phyloP scores from a whole-genome alignment of 2,113 vertebrate genomes.

The Bucco capensis region DNA sequence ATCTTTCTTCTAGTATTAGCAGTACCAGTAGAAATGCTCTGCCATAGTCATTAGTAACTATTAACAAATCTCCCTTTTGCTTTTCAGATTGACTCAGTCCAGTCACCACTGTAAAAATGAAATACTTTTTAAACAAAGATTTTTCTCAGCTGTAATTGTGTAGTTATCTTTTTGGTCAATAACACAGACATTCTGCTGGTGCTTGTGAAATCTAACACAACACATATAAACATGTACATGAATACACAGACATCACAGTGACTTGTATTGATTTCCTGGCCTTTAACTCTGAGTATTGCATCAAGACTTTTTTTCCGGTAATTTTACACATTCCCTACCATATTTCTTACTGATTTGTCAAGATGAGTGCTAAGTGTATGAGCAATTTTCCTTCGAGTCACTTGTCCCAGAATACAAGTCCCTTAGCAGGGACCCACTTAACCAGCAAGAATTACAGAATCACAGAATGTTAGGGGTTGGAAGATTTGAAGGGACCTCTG shows the following conservation, averaged over 20 bases:
- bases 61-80: not conserved
- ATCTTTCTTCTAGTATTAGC: not conserved
- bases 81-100: not conserved
- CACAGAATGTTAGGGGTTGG: too few species aligned
- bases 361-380: not conserved
- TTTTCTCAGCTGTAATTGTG: not conserved
- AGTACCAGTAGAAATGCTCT: not conserved
- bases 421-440: not conserved
- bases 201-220: not conserved
- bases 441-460: not conserved
- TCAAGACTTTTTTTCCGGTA: not conserved
- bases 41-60: not conserved
- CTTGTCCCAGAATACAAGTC: not conserved
- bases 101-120: not conserved
- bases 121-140: not conserved
- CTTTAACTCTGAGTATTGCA: not conserved
- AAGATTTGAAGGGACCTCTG: too few species aligned
- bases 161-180: not conserved
- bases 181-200: not conserved
- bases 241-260: not conserved
- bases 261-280: not conserved
- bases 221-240: rapidly evolving
- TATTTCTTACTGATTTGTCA: not conserved
- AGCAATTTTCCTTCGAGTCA: not conserved
- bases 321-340: not conserved